A percentile compares a stretch with the other conserved stretches of the same genome.
Conservation (phyloP, 2,888 invertebrate genomes). For the Biston stratarius region DNA sequence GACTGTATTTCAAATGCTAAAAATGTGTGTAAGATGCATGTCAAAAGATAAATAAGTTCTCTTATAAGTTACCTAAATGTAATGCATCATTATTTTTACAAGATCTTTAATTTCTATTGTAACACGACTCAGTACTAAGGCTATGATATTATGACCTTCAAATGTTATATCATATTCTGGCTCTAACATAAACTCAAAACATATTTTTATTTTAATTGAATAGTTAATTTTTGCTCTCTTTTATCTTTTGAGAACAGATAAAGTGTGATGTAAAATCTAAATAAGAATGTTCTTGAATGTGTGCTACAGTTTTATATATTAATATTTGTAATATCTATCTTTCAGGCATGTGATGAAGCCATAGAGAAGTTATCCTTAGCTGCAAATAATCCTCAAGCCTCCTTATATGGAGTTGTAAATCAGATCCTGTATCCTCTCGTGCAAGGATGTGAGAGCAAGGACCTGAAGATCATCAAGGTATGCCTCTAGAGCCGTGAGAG, state of each 20-base stretch:
- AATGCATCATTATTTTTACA: conserved; percentile 17
- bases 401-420: conserved; percentile 95
- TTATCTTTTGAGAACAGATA: too few relatives aligned
- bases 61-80: background rate
- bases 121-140: background rate
- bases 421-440: conserved; percentile 98
- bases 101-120: conserved; percentile 1
- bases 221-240: too few relatives aligned
- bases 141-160: background rate
- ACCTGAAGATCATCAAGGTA: conserved; percentile 97
- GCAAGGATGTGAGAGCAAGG: conserved; percentile 99
- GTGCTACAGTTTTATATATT: too few relatives aligned
- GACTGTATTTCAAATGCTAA: too few relatives aligned
- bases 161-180: too few relatives aligned
- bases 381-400: conserved; percentile 91
- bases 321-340: conserved; percentile 41
- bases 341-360: conserved; percentile 98
- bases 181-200: too few relatives aligned
- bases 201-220: too few relatives aligned
- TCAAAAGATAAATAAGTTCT: background rate
- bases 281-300: too few relatives aligned
- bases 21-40: too few relatives aligned
- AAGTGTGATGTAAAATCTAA: too few relatives aligned
- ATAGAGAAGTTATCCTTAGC: conserved; percentile 95
- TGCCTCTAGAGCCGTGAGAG: too few relatives aligned